phyloP scores from a whole-genome alignment of 2,113 vertebrate genomes.

The Peromyscus maniculatus region DNA sequence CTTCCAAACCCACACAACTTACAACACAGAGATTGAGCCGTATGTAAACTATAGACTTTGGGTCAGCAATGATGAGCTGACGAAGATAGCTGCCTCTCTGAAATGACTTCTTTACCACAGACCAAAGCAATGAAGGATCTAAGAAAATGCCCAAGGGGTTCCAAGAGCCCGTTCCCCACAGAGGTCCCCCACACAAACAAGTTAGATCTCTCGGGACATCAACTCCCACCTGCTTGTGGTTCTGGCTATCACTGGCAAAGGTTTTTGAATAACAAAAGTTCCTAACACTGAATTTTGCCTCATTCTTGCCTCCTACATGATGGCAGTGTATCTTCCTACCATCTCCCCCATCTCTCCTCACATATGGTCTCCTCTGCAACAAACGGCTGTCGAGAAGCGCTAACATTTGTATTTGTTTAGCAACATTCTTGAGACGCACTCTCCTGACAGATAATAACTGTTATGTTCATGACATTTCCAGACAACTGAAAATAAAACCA shows the following conservation, averaged over 20 bases:
- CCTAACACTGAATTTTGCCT: not conserved
- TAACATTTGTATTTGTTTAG: slow-evolving; percentile 32
- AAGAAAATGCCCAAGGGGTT: not conserved
- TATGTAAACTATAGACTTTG: not conserved
- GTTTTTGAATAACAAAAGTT: not conserved
- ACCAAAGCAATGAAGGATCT: not conserved
- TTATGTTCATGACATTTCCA: not conserved
- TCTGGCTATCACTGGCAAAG: not conserved
- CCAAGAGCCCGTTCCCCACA: not conserved
- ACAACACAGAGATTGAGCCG: not conserved
- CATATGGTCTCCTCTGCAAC: slow-evolving; percentile 4
- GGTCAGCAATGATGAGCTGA: not conserved
- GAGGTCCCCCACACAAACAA: not conserved
- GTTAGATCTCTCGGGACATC: not conserved
- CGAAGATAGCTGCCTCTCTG: not conserved
- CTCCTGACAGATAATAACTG: slow-evolving; percentile 9
- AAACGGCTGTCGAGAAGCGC: not conserved
- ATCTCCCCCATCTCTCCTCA: not conserved
- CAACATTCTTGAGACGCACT: not conserved
- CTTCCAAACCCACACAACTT: not conserved
- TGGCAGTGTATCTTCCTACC: not conserved
- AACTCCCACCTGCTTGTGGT: not conserved
- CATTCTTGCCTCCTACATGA: not conserved
- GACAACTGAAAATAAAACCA: slow-evolving; percentile 39
- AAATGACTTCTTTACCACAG: not conserved